Percentiles rank a stretch among this genome's conserved stretches.
These are phyloP conservation scores for Tapirus indicus DNA, from an alignment of 2,797 vertebrate genomes.

Conservation along the genomic window DNA sequence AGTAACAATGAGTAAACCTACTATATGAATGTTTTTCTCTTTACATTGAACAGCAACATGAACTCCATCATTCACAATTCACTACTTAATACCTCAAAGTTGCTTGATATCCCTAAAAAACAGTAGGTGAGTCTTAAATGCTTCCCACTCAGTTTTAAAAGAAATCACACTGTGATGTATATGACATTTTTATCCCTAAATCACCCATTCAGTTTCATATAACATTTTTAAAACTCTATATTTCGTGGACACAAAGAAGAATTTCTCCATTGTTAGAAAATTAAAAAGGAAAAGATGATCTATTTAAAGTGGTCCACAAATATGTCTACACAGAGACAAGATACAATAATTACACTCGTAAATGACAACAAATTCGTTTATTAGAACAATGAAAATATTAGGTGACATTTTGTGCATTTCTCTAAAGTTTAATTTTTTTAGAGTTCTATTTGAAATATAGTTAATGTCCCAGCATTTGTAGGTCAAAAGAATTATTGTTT, in stretches of 20 bases:
- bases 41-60: conserved; percentile 23
- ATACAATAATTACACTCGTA: background rate
- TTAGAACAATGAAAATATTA: background rate
- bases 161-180: background rate
- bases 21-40: background rate
- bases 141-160: background rate
- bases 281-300: background rate
- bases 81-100: background rate
- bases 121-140: background rate
- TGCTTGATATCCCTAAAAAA: background rate
- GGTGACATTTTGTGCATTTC: background rate
- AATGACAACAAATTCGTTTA: background rate
- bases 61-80: background rate
- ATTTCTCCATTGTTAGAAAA: background rate
- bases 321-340: background rate
- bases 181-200: background rate
- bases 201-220: background rate
- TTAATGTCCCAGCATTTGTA: background rate
- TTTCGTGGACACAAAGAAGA: background rate
- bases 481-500: background rate
- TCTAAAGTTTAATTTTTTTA: background rate
- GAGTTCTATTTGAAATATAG: background rate
- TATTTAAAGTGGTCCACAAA: background rate
- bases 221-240: background rate
- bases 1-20: background rate